Base-by-base conservation (phyloP, 2,113 vertebrate species). In the Merops nubicus region DNA sequence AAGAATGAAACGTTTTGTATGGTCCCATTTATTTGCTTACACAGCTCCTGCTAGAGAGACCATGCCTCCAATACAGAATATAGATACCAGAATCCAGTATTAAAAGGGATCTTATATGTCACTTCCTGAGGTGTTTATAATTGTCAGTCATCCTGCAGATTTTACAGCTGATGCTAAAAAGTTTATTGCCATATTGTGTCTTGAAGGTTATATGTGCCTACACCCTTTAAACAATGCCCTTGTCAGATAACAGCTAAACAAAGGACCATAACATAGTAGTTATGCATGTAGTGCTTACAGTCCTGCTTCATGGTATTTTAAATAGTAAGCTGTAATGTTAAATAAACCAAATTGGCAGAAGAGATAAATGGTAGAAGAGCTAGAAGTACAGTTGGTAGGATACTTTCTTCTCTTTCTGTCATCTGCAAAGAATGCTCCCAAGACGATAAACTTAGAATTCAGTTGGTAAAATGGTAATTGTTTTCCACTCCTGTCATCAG, bases 361-460 rank as follows among this genome's bases (percentile, higher is more conserved):
- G 50, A 83, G 38, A 81, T 42, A 93, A 87, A 50, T 36, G 69
- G 29, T 82, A 45, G 60, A 93, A 88, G 21, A 75, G 43, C n/a
- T 85, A 29, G 17, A 88, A 78, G 74, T 60, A 72, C 67, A 88
- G 90, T 79, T 94, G 76, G 40, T 80, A 91, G 42, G 54, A 74
- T 92, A 89, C 69, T 96, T 94, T 77, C 28, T 92, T 86, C 48
- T 72, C 62, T 76, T 80, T 88, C 43, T 92, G 73, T 86, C 84
- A 89, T 76, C 84, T 92, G 68, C 69, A 94, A 96, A 47, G 87
- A 96, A 77, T 69, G 72, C 81, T 95, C 89, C 76, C 80, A 73
- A 88, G 83, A 86, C 63, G 91, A 89, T 84, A 91, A 88, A 82
- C 25, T 69, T 72, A 40, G 53, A 65, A 83, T 69, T 85, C 14